Conservation (phyloP, 1,140 invertebrate species). For the Sogatella furcifera region DNA sequence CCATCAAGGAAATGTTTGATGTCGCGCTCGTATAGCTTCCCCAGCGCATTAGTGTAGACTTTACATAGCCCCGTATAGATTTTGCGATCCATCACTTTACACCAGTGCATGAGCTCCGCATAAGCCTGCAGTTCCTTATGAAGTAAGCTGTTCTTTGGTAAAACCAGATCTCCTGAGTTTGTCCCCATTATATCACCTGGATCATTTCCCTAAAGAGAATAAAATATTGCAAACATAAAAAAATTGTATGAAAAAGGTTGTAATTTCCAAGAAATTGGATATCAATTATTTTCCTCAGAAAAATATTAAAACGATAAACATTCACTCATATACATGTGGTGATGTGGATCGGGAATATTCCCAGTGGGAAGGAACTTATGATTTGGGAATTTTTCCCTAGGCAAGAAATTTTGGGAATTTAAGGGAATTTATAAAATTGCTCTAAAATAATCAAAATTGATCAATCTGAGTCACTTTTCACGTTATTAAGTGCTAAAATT, state of each 20-base stretch:
- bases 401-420: too few relatives aligned
- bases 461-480: too few relatives aligned
- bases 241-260: neutral
- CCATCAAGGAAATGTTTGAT: conserved; percentile 68
- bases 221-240: conserved; percentile 9
- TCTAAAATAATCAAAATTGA: too few relatives aligned
- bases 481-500: too few relatives aligned
- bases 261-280: too few relatives aligned
- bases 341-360: too few relatives aligned
- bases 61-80: conserved; percentile 68
- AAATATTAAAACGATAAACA: too few relatives aligned
- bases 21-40: conserved; percentile 77
- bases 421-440: too few relatives aligned
- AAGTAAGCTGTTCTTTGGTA: conserved; percentile 64
- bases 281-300: too few relatives aligned
- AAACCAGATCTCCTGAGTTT: conserved; percentile 35
- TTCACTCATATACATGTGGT: too few relatives aligned
- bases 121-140: conserved; percentile 77
- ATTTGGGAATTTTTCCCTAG: too few relatives aligned
- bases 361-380: too few relatives aligned
- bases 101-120: conserved; percentile 82
- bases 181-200: conserved; percentile 43
- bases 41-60: conserved; percentile 66
- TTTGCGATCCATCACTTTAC: conserved; percentile 72
- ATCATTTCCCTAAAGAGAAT: conserved; percentile 46